phyloP scores from a whole-genome alignment of 2,888 invertebrate species.

The Abscondita cerata region DNA sequence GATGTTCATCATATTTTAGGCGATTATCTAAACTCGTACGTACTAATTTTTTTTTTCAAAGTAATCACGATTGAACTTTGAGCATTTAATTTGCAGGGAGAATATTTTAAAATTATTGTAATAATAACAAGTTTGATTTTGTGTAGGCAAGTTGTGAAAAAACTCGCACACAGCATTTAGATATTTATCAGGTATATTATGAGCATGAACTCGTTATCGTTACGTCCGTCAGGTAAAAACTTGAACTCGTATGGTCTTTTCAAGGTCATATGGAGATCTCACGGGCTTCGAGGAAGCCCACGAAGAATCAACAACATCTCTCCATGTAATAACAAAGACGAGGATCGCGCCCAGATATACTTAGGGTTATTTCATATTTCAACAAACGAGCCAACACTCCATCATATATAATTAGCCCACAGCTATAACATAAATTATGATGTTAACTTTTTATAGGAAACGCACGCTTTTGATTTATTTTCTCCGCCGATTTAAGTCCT shows the following conservation, averaged over 20 bases:
- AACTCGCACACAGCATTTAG: constrained; percentile 32
- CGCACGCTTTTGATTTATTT: constrained; percentile 54
- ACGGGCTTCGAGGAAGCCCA: constrained; percentile 36
- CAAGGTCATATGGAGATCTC: constrained; percentile 46
- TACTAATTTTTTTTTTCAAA: constrained; percentile 3
- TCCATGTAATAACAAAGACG: constrained; percentile 54
- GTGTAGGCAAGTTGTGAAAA: constrained; percentile 24
- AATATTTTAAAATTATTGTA: constrained; percentile 18
- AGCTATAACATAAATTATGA: constrained; percentile 59
- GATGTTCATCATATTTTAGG: constrained; percentile 1
- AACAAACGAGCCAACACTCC: constrained; percentile 56
- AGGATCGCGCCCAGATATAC: constrained; percentile 50
- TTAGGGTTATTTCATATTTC: constrained; percentile 57
- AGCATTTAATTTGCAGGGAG: constrained; percentile 9
- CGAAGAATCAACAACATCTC: constrained; percentile 35
- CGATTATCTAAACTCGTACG: constrained; percentile 2
- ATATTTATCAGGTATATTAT: constrained; percentile 39
- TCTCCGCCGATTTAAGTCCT: constrained; percentile 31
- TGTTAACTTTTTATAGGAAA: constrained; percentile 58
- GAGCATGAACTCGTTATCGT: constrained; percentile 41
- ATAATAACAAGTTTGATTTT: constrained; percentile 16
- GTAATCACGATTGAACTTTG: constrained; percentile 7
- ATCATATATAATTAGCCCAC: constrained; percentile 58
- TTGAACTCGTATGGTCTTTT: constrained; percentile 40
- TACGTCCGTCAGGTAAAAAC: constrained; percentile 39